Percentiles rank a stretch among this genome's conserved stretches.
Conservation (phyloP, 2,797 vertebrate species). For the Cryptoprocta ferox region DNA sequence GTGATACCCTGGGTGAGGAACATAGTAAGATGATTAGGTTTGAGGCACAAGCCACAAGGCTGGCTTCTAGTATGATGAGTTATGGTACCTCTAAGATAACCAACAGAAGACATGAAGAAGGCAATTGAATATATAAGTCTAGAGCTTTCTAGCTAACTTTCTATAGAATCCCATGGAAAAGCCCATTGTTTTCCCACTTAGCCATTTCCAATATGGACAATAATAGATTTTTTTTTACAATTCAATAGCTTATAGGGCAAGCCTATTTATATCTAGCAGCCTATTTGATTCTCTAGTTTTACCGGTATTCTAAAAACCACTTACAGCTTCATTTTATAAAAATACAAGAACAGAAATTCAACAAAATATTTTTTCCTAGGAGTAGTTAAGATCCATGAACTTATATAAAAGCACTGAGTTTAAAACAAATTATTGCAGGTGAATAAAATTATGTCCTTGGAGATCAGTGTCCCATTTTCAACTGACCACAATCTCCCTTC, state of each 20-base stretch:
- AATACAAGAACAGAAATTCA: conserved; percentile 29
- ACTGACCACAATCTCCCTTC: background rate
- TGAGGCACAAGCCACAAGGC: background rate
- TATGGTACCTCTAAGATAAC: background rate
- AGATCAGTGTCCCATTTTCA: conserved; percentile 25
- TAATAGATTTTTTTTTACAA: conserved; percentile 24
- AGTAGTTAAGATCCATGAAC: conserved; percentile 29
- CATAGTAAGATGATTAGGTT: background rate
- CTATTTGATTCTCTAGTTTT: background rate
- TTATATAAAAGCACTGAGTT: conserved; percentile 31
- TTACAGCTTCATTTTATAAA: background rate
- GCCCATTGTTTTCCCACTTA: conserved; percentile 5
- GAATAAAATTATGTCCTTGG: background rate
- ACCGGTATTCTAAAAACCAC: conserved; percentile 9
- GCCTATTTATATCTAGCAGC: background rate
- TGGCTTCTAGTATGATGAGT: background rate
- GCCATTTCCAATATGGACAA: background rate
- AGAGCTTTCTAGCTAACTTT: background rate
- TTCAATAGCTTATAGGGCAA: background rate
- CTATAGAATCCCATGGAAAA: background rate
- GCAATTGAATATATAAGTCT: background rate
- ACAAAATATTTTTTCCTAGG: background rate
- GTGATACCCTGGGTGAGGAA: background rate
- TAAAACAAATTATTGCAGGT: conserved; percentile 55
- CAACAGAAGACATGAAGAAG: background rate